These are phyloP conservation scores for Caenorhabditis inopinata DNA, from an alignment of 1,140 invertebrate species.

Conservation along the genomic window DNA sequence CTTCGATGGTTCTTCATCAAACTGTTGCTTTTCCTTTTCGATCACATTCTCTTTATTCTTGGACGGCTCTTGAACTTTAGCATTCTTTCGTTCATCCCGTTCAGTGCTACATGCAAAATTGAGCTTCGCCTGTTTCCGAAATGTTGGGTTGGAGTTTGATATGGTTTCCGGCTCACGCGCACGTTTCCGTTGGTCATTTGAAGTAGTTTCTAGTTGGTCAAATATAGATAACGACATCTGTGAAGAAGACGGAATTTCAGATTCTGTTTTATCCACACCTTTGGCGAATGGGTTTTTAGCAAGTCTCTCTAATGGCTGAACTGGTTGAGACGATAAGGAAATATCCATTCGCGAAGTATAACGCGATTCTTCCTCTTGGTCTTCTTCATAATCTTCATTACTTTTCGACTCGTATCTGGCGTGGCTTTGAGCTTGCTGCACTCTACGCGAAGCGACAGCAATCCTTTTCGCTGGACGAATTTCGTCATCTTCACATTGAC, in stretches of 20 bases:
- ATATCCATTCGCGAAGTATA: neutral
- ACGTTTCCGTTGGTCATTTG: neutral
- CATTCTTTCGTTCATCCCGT: neutral
- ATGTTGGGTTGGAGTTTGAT: neutral
- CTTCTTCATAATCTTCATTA: neutral
- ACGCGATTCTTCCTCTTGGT: neutral
- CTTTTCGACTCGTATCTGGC: neutral
- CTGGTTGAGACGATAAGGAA: neutral
- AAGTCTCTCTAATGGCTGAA: neutral
- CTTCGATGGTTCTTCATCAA: neutral
- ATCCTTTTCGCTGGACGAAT: neutral
- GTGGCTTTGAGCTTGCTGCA: neutral
- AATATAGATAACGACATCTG: neutral
- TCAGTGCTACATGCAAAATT: neutral
- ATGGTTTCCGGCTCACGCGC: neutral
- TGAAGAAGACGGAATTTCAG: neutral
- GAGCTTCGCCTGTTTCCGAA: neutral
- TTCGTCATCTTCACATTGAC: neutral
- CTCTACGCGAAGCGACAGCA: neutral
- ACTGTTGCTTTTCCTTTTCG: neutral
- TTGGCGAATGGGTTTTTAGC: slow-evolving; percentile 15
- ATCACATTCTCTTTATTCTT: neutral
- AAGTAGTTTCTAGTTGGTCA: neutral
- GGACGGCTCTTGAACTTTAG: too few species aligned
- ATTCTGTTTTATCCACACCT: neutral